Percentiles rank a stretch among this genome's conserved stretches.
phyloP scores from a whole-genome alignment of 1,140 invertebrate genomes.

The Neodiprion virginianus region DNA sequence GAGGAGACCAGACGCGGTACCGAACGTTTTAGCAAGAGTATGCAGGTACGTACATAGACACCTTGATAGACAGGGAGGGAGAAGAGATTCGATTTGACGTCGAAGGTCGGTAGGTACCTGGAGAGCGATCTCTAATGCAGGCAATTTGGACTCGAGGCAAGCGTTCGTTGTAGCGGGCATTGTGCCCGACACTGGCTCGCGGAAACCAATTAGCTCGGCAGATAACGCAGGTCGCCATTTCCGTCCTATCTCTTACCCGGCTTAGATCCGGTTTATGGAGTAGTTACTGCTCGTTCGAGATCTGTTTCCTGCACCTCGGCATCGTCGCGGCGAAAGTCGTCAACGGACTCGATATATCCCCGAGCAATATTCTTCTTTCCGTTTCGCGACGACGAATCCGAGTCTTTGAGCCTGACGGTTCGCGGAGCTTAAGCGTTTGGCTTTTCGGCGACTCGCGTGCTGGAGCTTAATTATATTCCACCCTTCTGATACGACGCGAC shows the following conservation, averaged over 20 bases:
- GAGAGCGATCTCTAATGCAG: not conserved
- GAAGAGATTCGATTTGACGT: not conserved
- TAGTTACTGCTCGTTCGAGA: conserved; percentile 2
- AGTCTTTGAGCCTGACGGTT: too few species aligned
- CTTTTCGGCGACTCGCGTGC: not conserved
- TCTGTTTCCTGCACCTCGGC: not conserved
- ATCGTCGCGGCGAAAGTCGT: not conserved
- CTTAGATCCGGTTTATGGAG: not conserved
- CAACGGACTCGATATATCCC: not conserved
- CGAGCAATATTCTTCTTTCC: not conserved
- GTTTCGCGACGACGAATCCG: too few species aligned
- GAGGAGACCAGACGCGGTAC: too few species aligned
- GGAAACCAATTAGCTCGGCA: not conserved
- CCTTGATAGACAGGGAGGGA: too few species aligned
- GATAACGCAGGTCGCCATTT: not conserved
- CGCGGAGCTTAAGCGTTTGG: not conserved
- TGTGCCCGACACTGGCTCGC: not conserved
- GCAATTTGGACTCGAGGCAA: not conserved
- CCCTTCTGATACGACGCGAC: not conserved
- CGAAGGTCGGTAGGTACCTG: not conserved
- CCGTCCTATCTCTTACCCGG: not conserved
- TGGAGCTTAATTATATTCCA: not conserved
- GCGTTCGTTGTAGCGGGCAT: not conserved
- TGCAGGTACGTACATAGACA: too few species aligned
- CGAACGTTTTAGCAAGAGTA: too few species aligned